phyloP scores from a whole-genome alignment of 2,113 vertebrate species.

The Poeciliopsis occidentalis region DNA sequence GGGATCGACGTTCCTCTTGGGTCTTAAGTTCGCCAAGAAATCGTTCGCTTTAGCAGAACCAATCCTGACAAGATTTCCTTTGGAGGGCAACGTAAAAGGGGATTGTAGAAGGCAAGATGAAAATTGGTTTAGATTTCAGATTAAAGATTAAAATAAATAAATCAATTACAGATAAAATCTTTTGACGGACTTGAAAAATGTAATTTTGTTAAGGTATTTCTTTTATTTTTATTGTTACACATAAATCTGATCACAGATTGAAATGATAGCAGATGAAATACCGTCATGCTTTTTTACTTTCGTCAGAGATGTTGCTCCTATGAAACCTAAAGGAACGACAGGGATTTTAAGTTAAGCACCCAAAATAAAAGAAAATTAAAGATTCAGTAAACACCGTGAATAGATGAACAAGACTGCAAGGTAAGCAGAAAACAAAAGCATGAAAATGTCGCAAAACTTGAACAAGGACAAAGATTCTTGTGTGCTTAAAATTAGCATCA shows the following conservation, averaged over 20 bases:
- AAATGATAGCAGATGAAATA: slow-evolving; percentile 23
- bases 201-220: no score
- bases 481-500: background rate
- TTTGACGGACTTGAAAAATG: background rate
- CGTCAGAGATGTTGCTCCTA: slow-evolving; percentile 64
- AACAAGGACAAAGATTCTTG: no score
- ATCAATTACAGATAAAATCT: background rate
- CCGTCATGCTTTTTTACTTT: slow-evolving; percentile 62
- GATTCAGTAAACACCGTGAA: background rate
- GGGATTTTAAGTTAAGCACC: background rate
- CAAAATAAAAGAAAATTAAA: background rate
- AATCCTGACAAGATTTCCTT: slow-evolving; percentile 54
- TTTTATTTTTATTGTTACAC: background rate
- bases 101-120: no score
- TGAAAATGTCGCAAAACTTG: background rate
- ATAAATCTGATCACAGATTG: background rate
- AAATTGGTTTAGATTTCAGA: background rate
- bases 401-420: background rate
- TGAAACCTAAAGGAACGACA: slow-evolving; percentile 55
- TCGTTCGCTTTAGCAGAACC: slow-evolving; percentile 58
- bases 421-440: background rate
- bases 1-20: slow-evolving; percentile 63
- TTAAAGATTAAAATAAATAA: background rate
- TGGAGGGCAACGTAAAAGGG: background rate
- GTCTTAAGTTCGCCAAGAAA: slow-evolving; percentile 70